Evolutionary conservation across 1,140 invertebrate genomes (phyloP).

Genomic region (Phymastichus coffea): DNA sequence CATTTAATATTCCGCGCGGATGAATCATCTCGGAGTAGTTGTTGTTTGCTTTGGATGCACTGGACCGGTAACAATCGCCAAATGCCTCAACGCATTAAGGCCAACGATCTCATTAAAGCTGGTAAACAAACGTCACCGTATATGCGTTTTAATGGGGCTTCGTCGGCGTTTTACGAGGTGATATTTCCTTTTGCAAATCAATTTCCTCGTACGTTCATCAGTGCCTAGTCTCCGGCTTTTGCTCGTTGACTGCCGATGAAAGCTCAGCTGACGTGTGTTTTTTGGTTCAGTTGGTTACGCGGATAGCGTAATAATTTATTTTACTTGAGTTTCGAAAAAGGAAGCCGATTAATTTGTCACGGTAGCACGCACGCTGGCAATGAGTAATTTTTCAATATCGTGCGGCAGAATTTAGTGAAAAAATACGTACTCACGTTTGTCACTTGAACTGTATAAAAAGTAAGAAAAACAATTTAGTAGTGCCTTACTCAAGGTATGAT

Average conservation of each 20-base stretch:
- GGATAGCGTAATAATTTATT: too few species aligned
- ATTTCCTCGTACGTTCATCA: neutral
- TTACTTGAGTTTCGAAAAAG: neutral
- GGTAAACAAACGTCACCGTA: too few species aligned
- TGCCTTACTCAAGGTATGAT: too few species aligned
- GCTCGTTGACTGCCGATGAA: neutral
- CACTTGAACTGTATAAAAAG: constrained; percentile 1
- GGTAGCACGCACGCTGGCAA: neutral
- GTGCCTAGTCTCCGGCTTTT: neutral
- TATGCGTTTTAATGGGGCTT: too few species aligned
- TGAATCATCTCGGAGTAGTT: neutral
- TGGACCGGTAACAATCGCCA: too few species aligned
- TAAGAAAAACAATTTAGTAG: neutral
- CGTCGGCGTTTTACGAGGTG: too few species aligned
- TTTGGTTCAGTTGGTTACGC: neutral
- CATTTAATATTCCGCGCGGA: neutral
- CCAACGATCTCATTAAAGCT: too few species aligned
- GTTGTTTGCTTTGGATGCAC: too few species aligned
- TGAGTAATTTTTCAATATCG: constrained; percentile 3
- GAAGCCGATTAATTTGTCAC: neutral
- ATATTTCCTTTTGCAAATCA: too few species aligned
- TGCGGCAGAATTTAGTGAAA: neutral
- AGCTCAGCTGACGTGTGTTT: neutral
- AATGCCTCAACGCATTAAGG: too few species aligned
- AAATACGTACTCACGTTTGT: neutral